Evolutionary conservation across 92 coral and sea anemone species (phyloP).

Genomic region (Paragorgia papillata): DNA sequence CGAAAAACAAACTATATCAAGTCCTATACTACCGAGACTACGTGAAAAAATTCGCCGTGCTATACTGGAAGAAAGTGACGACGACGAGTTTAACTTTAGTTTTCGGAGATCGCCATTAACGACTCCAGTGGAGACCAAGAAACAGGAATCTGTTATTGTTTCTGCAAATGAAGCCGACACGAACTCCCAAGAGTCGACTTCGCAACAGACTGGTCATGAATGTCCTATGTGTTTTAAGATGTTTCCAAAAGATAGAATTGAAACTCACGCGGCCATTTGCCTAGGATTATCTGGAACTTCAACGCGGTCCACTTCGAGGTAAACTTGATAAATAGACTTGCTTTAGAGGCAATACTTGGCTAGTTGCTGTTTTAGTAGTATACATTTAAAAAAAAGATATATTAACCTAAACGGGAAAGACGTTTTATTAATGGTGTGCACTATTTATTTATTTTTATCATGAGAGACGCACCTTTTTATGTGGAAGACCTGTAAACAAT

Average conservation of each 20-base stretch:
- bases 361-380: too few relatives aligned
- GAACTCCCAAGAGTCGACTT: not conserved
- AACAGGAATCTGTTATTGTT: slow-evolving; percentile 4
- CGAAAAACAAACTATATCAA: not conserved
- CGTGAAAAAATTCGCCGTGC: not conserved
- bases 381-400: too few relatives aligned
- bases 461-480: too few relatives aligned
- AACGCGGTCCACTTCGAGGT: slow-evolving; percentile 19
- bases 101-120: not conserved
- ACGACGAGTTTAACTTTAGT: not conserved
- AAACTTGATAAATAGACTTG: not conserved
- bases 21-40: not conserved
- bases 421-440: too few relatives aligned
- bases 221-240: slow-evolving; percentile 40
- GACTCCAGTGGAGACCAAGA: not conserved
- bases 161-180: not conserved
- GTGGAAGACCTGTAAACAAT: too few relatives aligned
- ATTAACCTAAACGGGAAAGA: too few relatives aligned
- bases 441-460: too few relatives aligned
- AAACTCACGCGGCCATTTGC: slow-evolving; percentile 20
- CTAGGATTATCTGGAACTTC: not conserved
- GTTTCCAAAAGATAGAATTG: slow-evolving; percentile 9
- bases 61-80: slow-evolving; percentile 7
- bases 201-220: not conserved
- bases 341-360: not conserved